Evolutionary conservation across 2,113 vertebrate species (phyloP).

Genomic region (Alectura lathami): DNA sequence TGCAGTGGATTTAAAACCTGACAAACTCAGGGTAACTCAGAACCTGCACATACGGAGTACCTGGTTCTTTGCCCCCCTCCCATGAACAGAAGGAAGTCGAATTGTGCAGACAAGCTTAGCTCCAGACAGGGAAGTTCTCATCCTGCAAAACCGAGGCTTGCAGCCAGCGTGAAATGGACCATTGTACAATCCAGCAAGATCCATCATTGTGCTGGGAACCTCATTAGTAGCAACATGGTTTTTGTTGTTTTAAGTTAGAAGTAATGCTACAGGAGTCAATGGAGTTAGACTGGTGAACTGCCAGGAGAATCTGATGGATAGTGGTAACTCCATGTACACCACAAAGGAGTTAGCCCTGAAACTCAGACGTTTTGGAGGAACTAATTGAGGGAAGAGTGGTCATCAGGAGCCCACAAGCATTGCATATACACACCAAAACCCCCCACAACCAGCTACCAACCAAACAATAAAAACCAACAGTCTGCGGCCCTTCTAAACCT

Average conservation of each 20-base stretch:
- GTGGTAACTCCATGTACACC: fast-evolving
- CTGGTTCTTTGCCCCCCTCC: neutral
- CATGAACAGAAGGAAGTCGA: fast-evolving
- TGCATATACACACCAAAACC: fast-evolving
- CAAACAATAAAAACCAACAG: neutral
- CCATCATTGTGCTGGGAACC: neutral
- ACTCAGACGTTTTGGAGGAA: neutral
- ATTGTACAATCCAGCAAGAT: neutral
- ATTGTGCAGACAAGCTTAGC: fast-evolving
- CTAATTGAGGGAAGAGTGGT: fast-evolving
- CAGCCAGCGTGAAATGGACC: fast-evolving
- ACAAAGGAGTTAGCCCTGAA: no score
- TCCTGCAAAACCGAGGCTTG: fast-evolving
- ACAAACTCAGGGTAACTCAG: neutral
- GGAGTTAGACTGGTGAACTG: neutral
- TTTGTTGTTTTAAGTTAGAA: neutral
- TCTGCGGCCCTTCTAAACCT: neutral
- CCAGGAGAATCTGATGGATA: neutral
- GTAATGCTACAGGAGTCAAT: fast-evolving
- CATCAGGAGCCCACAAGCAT: fast-evolving
- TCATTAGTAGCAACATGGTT: fast-evolving
- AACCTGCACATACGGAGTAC: fast-evolving
- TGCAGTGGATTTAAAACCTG: fast-evolving
- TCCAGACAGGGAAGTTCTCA: neutral
- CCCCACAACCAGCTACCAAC: neutral